Evolutionary conservation across 2,113 vertebrate genomes (phyloP), one percentile per base, ranked within the genome.

Genomic region (Podocnemis expansa): DNA sequence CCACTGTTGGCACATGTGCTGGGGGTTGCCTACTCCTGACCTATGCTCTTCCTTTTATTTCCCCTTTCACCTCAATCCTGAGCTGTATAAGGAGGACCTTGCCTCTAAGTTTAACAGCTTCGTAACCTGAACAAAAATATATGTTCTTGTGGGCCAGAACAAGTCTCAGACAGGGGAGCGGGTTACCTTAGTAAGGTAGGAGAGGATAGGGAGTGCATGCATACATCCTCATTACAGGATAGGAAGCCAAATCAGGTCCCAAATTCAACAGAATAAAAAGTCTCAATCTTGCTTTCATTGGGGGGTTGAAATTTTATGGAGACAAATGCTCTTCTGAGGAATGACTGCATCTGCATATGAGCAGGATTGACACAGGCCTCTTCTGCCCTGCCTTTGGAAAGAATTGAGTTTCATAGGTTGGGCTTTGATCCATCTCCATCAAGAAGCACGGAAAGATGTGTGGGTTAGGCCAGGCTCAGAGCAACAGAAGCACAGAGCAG

Each of bases 11-110:
- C n/a, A n/a, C n/a, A n/a, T n/a, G n/a, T n/a, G n/a, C n/a, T n/a
- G n/a, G n/a, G n/a, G n/a, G n/a, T n/a, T n/a, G n/a, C n/a, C n/a
- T n/a, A n/a, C n/a, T n/a, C n/a, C n/a, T n/a, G n/a, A n/a, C n/a
- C n/a, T n/a, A n/a, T n/a, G n/a, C n/a, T n/a, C 43, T 88, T 25
- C 31, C 90, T 88, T 88, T n/a, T 38, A 54, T 52, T 93, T 82
- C 56, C 8, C 87, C 56, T 94, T 10, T 27, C 2, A 2, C 8
- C 22, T 88, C 47, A 41, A n/a, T 79, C 88, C 80, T 81, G 52
- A 78, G 49, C 19, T 78, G 55, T 13, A 84, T 80, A 55, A 0
- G 5, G 31, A 45, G 0, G 0, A 6, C 38, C 88, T 90, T 93
- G 75, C 52, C 60, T 10, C 85, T 73, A 85, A 27, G 55, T 47